Base-by-base conservation (phyloP, 2,888 invertebrate genomes). In the Zaprionus bogoriensis region DNA sequence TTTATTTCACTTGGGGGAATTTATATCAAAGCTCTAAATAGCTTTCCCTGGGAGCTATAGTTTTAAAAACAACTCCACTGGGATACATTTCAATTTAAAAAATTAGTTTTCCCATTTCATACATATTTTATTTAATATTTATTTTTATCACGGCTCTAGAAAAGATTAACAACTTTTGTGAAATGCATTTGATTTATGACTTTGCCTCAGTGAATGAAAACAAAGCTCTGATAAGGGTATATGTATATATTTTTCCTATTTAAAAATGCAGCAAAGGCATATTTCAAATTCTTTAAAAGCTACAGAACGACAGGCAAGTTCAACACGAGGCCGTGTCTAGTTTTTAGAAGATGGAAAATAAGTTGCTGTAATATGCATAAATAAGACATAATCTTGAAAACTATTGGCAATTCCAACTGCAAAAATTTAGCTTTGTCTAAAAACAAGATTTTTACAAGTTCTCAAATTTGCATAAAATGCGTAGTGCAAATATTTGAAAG, bases 271-370 rank as follows among this genome's bases (percentile, higher is more conserved):
- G 27, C 12, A 12, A 36, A 17, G n/a, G n/a, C n/a, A n/a, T 14
- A 17, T 17, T 36, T 36, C 9, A 7, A 32, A 57, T 54, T 20
- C 32, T 45, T 27, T 30, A 51, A 27, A 20, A 55, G 58, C 30
- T 54, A n/a, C n/a, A n/a, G 32, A 60, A 46, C 51, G 55, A 64
- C 58, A 48, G 22, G 32, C 54, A 59, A 65, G 50, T 47, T 41
- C 41, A 32, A 19, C 14, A 32, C 38, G 45, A 61, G 58, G 57
- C 64, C 62, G 41, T 20, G n/a, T 30, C 32, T 62, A 60, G 46
- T n/a, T n/a, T n/a, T n/a, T n/a, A n/a, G n/a, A n/a, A 23, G 62
- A 65, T 48, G 52, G 19, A 38, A 54, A 5, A 20, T 2, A 25
- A 19, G 28, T 10, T 36, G 10, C 38, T 53, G 25, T 14, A 5